Conservation (phyloP, 1,140 invertebrate species). For the Nymphalis io region DNA sequence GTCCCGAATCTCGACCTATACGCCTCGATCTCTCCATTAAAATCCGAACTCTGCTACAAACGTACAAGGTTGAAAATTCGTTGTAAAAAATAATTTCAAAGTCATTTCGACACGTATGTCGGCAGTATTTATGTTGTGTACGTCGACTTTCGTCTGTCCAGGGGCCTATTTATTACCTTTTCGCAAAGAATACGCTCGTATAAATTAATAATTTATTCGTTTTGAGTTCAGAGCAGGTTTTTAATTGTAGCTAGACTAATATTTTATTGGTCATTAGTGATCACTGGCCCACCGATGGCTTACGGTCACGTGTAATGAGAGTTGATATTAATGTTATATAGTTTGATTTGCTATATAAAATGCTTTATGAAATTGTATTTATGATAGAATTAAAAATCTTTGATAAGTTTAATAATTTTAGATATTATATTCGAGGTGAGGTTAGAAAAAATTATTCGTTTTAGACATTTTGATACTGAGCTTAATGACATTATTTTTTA, state of each 20-base stretch:
- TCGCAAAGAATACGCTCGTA: conserved; percentile 55
- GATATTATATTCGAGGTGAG: no score
- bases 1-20: conserved; percentile 8
- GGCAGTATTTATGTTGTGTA: conserved; percentile 55
- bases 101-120: conserved; percentile 33
- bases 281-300: conserved; percentile 36
- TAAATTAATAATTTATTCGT: conserved; percentile 68
- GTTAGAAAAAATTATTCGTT: no score
- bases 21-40: conserved; percentile 18
- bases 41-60: conserved; percentile 33
- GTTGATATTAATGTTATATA: neutral
- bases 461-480: no score
- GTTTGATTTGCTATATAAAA: neutral
- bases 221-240: conserved; percentile 45
- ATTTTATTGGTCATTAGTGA: conserved; percentile 50
- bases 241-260: conserved; percentile 55
- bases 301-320: neutral
- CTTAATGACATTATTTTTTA: no score
- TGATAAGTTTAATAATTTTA: no score
- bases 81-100: conserved; percentile 25
- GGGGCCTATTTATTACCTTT: conserved; percentile 66
- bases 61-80: conserved; percentile 29
- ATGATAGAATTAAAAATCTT: no score
- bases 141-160: conserved; percentile 60
- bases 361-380: no score